A percentile compares a stretch with the other conserved stretches of the same genome.
Conservation (phyloP, 1,140 invertebrate species). For the Tetragonula clypearis region DNA sequence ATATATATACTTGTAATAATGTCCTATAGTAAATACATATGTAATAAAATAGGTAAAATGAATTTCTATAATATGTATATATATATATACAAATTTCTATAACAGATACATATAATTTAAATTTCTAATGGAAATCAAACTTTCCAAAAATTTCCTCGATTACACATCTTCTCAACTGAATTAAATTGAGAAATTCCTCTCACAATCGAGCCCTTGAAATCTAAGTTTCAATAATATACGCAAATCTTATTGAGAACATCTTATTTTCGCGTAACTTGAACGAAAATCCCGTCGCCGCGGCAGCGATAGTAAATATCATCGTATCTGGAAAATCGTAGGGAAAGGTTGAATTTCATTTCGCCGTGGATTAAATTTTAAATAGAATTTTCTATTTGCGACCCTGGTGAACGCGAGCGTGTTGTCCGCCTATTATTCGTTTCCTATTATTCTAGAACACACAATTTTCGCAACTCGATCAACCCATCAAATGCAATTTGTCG, state of each 20-base stretch:
- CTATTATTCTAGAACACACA: slow-evolving; percentile 14
- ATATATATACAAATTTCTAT: no score
- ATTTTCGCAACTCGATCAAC: slow-evolving; percentile 42
- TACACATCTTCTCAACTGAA: no score
- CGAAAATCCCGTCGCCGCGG: background rate
- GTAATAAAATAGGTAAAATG: no score
- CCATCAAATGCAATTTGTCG: slow-evolving; percentile 40
- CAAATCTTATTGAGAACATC: no score
- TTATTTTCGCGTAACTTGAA: background rate
- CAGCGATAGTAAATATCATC: no score
- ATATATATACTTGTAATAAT: no score
- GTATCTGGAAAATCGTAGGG: background rate
- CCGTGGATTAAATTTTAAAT: background rate
- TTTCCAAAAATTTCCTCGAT: no score
- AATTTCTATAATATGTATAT: no score
- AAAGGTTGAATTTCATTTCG: background rate
- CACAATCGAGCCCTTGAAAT: background rate
- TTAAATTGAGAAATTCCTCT: background rate
- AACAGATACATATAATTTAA: no score
- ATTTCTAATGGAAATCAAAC: no score
- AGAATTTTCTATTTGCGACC: background rate
- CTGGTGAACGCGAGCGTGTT: background rate
- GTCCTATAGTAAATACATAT: no score
- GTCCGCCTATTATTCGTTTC: slow-evolving; percentile 1
- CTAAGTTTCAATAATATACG: background rate